Percentiles rank a stretch among this genome's conserved stretches.
Conservation (phyloP, 1,140 invertebrate species). For the Lutraria rhynchaena region DNA sequence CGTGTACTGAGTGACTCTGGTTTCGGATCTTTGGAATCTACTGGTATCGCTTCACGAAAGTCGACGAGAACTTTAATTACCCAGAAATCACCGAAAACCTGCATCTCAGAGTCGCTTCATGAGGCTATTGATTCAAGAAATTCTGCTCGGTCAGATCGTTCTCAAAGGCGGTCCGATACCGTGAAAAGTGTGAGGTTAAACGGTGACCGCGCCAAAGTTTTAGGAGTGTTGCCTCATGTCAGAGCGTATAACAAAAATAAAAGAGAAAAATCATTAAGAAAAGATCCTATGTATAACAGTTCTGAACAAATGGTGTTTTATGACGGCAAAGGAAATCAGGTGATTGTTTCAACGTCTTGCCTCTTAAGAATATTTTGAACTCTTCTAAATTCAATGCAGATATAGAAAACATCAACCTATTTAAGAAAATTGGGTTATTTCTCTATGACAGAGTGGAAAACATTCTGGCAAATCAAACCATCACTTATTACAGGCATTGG, state of each 20-base stretch:
- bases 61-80: not conserved
- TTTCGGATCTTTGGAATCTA: not conserved
- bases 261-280: not conserved
- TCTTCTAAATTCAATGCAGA: not conserved
- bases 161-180: not conserved
- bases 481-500: not conserved
- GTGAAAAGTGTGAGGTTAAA: conserved; percentile 1
- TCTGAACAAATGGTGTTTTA: conserved; percentile 35
- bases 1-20: not conserved
- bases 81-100: not conserved
- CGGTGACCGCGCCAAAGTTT: not conserved
- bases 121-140: not conserved
- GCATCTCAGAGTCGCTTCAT: not conserved
- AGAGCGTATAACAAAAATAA: conserved; percentile 13
- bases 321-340: conserved; percentile 22
- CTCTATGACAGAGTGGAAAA: not conserved
- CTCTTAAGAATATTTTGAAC: no score
- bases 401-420: not conserved
- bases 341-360: not conserved
- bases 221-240: conserved; percentile 16
- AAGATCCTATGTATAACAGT: conserved; percentile 33
- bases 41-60: not conserved
- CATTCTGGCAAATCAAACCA: no score
- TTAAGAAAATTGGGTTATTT: no score
- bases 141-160: not conserved